Evolutionary conservation across 2,888 invertebrate genomes (phyloP), one percentile per base, ranked within the genome.

Genomic region (Xiphydria camelus): DNA sequence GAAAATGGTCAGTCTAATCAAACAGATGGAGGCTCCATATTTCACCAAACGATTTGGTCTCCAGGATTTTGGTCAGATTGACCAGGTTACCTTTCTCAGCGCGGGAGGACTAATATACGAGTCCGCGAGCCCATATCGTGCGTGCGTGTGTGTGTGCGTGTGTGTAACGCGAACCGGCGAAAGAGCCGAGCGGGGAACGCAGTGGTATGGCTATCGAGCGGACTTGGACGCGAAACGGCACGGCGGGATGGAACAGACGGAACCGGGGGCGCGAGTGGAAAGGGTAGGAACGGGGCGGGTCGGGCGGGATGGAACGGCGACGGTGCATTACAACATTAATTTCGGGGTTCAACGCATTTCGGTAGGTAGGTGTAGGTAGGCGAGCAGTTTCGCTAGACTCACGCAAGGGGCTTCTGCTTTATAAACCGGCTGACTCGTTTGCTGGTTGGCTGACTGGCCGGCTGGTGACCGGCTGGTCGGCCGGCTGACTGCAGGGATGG

Each of bases 281-380:
- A 40, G 50, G 33, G 36, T 7, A 45, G 31, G 19, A 26, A 14
- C 18, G 29, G 14, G 34, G 39, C 14, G 23, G 10, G 12, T 20
- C 22, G 25, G 21, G 32, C 19, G 29, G 29, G 14, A 32, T 22
- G 41, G 47, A 45, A n/a, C n/a, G 39, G 53, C 48, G 52, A 41
- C 51, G 53, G 51, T 53, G 55, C 55, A 51, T 61, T 60, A 58
- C 51, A 59, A 51, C 57, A 59, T 62, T 57, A 61, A 64, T 65
- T 64, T 62, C 51, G 58, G 54, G 59, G 62, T 66, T 66, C 60
- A 67, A 61, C 58, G 68, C 45, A n/a, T 56, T 65, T 51, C 50
- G 43, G 45, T 38, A 51, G 46, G 36, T 42, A 48, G 51, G 42
- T 47, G 44, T 33, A 38, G 45, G 41, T 46, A 44, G 48, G 38